Conservation (phyloP, 2,797 vertebrate species). For the Pteronotus mesoamericanus region DNA sequence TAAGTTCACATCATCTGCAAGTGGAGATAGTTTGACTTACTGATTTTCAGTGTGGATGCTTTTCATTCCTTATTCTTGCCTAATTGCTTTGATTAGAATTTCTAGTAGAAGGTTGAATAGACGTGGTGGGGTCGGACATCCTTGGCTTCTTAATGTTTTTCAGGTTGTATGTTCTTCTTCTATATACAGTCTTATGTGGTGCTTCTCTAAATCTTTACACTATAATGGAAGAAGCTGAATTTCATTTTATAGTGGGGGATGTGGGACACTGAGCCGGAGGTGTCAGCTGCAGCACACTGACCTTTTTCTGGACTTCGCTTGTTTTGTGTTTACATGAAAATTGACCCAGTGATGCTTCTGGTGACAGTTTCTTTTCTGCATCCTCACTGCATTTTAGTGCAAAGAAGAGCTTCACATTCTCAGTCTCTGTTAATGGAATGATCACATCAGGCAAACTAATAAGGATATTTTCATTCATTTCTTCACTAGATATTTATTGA, state of each 20-base stretch:
- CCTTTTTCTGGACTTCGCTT: neutral
- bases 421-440: neutral
- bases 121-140: neutral
- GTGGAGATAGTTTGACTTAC: neutral
- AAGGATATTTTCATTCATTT: conserved; percentile 36
- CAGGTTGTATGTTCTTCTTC: neutral
- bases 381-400: neutral
- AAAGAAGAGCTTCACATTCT: neutral
- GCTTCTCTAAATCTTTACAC: neutral
- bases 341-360: neutral
- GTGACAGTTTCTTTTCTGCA: neutral
- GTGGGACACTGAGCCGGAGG: neutral
- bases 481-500: neutral
- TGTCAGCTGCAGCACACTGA: rapidly evolving
- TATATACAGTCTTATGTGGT: neutral
- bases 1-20: neutral
- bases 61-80: neutral
- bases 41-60: neutral
- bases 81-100: neutral
- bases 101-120: neutral
- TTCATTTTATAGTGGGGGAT: neutral
- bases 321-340: neutral
- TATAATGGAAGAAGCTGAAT: neutral
- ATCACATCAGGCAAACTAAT: neutral
- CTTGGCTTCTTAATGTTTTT: neutral